Base-by-base conservation (phyloP, 2,113 vertebrate species). In the Sander vitreus region DNA sequence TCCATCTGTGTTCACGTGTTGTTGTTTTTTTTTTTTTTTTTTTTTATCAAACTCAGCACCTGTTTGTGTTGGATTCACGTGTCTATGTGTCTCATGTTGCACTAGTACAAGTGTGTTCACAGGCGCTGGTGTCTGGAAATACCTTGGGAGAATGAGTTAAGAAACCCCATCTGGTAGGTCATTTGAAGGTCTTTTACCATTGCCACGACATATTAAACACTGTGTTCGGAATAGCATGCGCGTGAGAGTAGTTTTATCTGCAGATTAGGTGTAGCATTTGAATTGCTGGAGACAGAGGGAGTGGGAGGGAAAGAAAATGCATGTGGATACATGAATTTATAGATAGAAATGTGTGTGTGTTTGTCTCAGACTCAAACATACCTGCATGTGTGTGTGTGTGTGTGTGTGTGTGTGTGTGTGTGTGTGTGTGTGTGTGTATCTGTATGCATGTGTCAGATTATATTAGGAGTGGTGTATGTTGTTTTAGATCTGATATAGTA, bases 1-100 rank as follows among this genome's bases (percentile, higher is more conserved):
- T 88, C 93, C 91, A 91, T 92, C 91, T 93, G 89, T 76, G 82
- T 69, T 84, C 73, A 73, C 14, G 43, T 75, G 77, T 85, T 91
- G 84, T 43, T 75, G 77, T 85, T 91, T 85, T 43, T 62, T 59
- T 91, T 91, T 85, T 71, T 77, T 81, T 91, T 85, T 43, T 62
- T 62, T 91, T 90, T 84, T 71, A 91, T 87, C 74, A 88, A 77
- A 85, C 30, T 45, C 62, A 21, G 72, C 91, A 92, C 86, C 91
- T 89, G 88, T 27, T 58, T n/a, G 47, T 51, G 62, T 79, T 81
- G 69, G 71, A 78, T 68, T 30, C 33, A 47, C 39, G 68, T 80
- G 67, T 87, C 30, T 51, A 1, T 47, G 71, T 2, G 21, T 74
- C 62, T 72, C 19, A 25, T 57, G 62, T 62, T 43, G 60, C 57